phyloP scores from a whole-genome alignment of 1,140 invertebrate genomes.

The Ceratoteleas bidentatus region DNA sequence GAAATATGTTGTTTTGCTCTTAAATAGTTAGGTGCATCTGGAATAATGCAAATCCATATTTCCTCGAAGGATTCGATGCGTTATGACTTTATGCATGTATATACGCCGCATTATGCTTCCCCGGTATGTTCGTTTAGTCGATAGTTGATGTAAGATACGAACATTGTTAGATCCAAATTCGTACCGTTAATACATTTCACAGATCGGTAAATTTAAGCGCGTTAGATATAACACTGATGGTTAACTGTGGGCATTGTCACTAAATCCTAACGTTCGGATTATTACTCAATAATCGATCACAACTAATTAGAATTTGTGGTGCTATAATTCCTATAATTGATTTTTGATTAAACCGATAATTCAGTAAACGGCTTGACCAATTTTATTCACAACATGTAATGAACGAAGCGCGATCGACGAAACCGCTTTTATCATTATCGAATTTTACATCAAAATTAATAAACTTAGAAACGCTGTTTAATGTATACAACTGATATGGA shows the following conservation, averaged over 20 bases:
- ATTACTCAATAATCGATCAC: slow-evolving; percentile 19
- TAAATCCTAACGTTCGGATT: slow-evolving; percentile 31
- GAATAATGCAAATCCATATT: slow-evolving; percentile 42
- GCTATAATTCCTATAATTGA: neutral
- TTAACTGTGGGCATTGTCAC: slow-evolving; percentile 23
- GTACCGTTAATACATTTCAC: slow-evolving; percentile 42
- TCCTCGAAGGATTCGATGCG: slow-evolving; percentile 25
- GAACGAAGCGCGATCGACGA: too few relatives aligned
- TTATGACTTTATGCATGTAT: slow-evolving; percentile 34
- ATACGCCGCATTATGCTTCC: slow-evolving; percentile 21
- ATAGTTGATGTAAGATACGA: slow-evolving; percentile 54
- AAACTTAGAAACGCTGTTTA: too few relatives aligned
- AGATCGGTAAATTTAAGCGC: slow-evolving; percentile 35
- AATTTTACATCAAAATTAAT: too few relatives aligned
- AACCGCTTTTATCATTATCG: too few relatives aligned
- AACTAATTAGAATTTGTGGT: slow-evolving; percentile 10
- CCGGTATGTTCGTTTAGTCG: slow-evolving; percentile 6
- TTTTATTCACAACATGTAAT: neutral
- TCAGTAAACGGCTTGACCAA: neutral
- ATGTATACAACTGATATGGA: too few relatives aligned
- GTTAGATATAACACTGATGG: slow-evolving; percentile 38
- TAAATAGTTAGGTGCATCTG: slow-evolving; percentile 28
- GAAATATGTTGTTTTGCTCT: slow-evolving; percentile 38
- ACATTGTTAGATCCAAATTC: slow-evolving; percentile 39
- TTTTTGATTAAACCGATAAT: neutral